A percentile compares a stretch with the other conserved stretches of the same genome.
Evolutionary conservation across 2,113 vertebrate genomes (phyloP).

Genomic region (Gobius niger): DNA sequence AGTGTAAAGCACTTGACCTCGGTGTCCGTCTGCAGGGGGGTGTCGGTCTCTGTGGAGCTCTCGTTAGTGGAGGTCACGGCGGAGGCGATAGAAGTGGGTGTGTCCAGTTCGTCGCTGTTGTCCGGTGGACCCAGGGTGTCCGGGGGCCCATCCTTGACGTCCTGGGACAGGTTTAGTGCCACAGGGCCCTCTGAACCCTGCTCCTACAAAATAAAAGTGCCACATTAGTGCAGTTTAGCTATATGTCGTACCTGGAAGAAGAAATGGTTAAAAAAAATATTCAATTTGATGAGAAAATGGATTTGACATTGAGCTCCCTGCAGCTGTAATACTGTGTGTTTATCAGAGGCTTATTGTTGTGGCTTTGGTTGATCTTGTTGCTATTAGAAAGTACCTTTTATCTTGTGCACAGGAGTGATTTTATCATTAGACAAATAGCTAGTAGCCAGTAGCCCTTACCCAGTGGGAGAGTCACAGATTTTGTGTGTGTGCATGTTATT

Average conservation of each 20-base stretch:
- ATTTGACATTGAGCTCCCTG: conserved; percentile 7
- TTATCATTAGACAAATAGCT: no score
- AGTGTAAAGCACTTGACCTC: conserved; percentile 49
- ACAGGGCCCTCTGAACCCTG: conserved; percentile 88
- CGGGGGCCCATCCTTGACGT: conserved; percentile 81
- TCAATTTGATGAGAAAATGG: conserved; percentile 15
- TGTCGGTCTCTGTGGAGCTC: conserved; percentile 88
- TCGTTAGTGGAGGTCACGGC: conserved; percentile 89
- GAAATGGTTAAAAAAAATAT: conserved; percentile 6
- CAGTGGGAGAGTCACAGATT: no score
- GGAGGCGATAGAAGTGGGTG: conserved; percentile 90
- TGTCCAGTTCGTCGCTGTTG: conserved; percentile 86
- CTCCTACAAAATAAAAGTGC: conserved; percentile 74
- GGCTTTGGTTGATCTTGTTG: not conserved
- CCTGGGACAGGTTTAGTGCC: conserved; percentile 83
- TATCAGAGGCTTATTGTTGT: not conserved
- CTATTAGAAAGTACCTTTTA: not conserved
- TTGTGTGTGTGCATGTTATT: not conserved
- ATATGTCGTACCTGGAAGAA: conserved; percentile 1
- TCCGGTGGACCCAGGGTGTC: conserved; percentile 84
- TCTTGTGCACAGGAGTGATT: not conserved
- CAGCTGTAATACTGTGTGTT: conserved; percentile 8
- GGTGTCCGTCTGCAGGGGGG: conserved; percentile 72
- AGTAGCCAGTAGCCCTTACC: no score
- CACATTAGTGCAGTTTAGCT: not conserved